These are phyloP conservation scores for Andrena dorsata DNA, from an alignment of 2,888 invertebrate species.

Conservation along the genomic window DNA sequence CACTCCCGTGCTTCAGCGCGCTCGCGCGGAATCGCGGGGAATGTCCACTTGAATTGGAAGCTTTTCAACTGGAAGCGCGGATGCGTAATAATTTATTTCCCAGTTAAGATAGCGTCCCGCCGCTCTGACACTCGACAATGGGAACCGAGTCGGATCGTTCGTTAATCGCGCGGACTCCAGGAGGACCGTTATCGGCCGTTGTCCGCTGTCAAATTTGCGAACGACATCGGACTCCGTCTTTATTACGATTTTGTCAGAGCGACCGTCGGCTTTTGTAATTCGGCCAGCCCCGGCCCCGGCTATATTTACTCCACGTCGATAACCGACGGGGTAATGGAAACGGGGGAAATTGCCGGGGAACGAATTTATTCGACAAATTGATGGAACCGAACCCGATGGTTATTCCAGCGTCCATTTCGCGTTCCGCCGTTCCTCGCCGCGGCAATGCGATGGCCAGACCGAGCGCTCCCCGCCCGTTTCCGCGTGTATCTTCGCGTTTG, in stretches of 20 bases:
- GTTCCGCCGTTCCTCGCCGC: slow-evolving; percentile 12
- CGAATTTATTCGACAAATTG: slow-evolving; percentile 60
- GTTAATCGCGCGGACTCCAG: slow-evolving; percentile 32
- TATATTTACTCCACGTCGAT: slow-evolving; percentile 55
- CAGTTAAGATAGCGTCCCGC: background rate
- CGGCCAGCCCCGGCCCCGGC: background rate
- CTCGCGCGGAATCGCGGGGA: slow-evolving; percentile 1
- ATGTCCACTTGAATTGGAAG: slow-evolving; percentile 1
- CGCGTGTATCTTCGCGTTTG: slow-evolving; percentile 48
- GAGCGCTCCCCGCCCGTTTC: background rate
- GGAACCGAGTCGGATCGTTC: background rate
- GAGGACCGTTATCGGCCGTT: background rate
- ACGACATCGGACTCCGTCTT: slow-evolving; percentile 40
- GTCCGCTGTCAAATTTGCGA: slow-evolving; percentile 46
- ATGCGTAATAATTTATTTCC: background rate
- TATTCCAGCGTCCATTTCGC: slow-evolving; percentile 58
- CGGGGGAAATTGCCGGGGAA: slow-evolving; percentile 51
- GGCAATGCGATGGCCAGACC: background rate
- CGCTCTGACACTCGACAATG: background rate
- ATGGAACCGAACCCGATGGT: slow-evolving; percentile 53
- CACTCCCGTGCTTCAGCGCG: background rate
- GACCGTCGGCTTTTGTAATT: slow-evolving; percentile 45
- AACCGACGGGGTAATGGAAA: slow-evolving; percentile 54
- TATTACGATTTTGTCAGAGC: slow-evolving; percentile 42
- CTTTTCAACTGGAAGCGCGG: background rate